These are phyloP conservation scores for Myioborus melanocephalus DNA, from an alignment of 2,797 vertebrate genomes.

Conservation along the genomic window DNA sequence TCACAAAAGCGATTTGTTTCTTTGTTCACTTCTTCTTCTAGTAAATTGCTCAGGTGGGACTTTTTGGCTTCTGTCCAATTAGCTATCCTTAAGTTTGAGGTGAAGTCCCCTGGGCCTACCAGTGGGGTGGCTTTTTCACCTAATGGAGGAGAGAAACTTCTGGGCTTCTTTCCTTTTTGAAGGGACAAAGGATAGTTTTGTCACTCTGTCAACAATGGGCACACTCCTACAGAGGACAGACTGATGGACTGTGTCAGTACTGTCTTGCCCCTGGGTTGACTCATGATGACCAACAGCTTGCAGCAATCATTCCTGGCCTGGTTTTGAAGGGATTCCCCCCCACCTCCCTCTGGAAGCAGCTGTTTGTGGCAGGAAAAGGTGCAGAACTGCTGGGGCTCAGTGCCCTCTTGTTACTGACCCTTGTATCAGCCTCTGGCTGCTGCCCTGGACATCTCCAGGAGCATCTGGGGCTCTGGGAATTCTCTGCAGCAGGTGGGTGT, in stretches of 20 bases:
- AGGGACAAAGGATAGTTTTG: neutral
- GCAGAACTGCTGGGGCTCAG: neutral
- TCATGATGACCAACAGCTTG: neutral
- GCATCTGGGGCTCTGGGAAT: neutral
- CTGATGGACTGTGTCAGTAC: neutral
- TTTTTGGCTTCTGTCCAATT: neutral
- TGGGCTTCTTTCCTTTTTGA: neutral
- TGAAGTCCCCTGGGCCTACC: neutral
- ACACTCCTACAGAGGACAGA: neutral
- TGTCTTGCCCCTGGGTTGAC: neutral
- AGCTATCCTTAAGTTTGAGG: neutral
- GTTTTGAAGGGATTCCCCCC: conserved; percentile 8
- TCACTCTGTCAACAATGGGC: too few species aligned
- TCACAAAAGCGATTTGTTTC: neutral
- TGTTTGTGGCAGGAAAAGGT: conserved; percentile 20
- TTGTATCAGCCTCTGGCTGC: neutral
- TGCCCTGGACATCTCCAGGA: neutral
- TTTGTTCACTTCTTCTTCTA: neutral
- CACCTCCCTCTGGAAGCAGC: neutral
- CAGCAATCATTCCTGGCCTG: conserved; percentile 24
- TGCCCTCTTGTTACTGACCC: neutral
- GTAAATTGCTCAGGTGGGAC: neutral
- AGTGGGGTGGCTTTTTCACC: neutral
- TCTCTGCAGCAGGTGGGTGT: neutral
- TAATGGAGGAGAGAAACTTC: neutral